These are phyloP conservation scores for Dendronephthya gigantea DNA, from an alignment of 64 coral and sea anemone genomes.

Conservation along the genomic window DNA sequence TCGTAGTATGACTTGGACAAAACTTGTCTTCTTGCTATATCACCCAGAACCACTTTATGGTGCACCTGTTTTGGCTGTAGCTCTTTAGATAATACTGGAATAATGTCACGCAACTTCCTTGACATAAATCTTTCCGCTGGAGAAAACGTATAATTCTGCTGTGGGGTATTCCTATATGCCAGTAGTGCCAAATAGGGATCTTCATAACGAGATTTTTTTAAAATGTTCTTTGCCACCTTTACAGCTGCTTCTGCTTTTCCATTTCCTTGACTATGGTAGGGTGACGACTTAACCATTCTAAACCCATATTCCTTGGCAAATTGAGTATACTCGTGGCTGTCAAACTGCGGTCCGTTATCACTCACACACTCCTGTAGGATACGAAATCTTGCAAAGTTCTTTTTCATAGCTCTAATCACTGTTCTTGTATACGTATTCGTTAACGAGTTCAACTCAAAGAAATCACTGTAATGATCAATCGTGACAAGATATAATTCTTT, in stretches of 20 bases:
- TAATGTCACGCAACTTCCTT: neutral
- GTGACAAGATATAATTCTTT: neutral
- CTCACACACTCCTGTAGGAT: neutral
- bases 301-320: slow-evolving; percentile 36
- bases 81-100: neutral
- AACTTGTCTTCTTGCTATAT: neutral
- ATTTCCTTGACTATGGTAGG: slow-evolving; percentile 27
- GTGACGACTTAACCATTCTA: slow-evolving; percentile 33
- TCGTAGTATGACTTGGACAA: neutral
- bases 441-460: neutral
- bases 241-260: slow-evolving; percentile 49
- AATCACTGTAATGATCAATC: slow-evolving; percentile 7
- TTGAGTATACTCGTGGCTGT: slow-evolving; percentile 9
- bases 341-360: slow-evolving; percentile 24
- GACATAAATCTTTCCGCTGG: neutral
- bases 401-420: slow-evolving; percentile 2
- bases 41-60: neutral
- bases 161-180: slow-evolving; percentile 16
- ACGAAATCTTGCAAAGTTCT: neutral
- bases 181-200: slow-evolving; percentile 17
- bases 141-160: slow-evolving; percentile 2
- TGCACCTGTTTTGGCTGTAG: neutral
- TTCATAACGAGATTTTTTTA: slow-evolving; percentile 25
- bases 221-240: slow-evolving; percentile 40
- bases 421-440: neutral